Conservation (phyloP, 2,113 vertebrate genomes). For the Callithrix jacchus region DNA sequence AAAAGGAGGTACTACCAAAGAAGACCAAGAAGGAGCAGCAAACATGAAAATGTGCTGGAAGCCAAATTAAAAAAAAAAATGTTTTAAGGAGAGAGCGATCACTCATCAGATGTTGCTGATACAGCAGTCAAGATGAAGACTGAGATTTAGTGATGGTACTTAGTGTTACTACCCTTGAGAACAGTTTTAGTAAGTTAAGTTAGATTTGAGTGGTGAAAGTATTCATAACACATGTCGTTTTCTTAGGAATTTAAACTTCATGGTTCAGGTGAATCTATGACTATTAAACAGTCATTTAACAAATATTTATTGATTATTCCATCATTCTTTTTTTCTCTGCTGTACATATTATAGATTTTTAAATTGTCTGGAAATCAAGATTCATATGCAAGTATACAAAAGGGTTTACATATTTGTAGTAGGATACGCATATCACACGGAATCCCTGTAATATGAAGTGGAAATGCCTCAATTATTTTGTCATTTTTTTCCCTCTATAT, state of each 20-base stretch:
- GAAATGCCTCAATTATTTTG: conserved; percentile 32
- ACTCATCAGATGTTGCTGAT: not conserved
- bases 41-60: not conserved
- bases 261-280: not conserved
- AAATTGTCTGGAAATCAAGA: not conserved
- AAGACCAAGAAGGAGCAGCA: not conserved
- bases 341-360: not conserved
- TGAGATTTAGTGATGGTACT: not conserved
- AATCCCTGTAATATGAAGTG: not conserved
- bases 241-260: conserved; percentile 27
- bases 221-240: not conserved
- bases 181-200: not conserved
- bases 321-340: conserved; percentile 7
- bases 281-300: not conserved
- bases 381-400: not conserved
- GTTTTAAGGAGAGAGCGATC: not conserved
- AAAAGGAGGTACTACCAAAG: not conserved
- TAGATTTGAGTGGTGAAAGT: not conserved
- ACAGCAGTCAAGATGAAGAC: not conserved
- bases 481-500: not conserved
- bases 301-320: not conserved
- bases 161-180: not conserved
- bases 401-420: conserved; percentile 10
- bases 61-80: not conserved
- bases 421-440: not conserved